These are phyloP conservation scores for Manacus vitellinus DNA, from an alignment of 2,113 vertebrate species.

Conservation along the genomic window DNA sequence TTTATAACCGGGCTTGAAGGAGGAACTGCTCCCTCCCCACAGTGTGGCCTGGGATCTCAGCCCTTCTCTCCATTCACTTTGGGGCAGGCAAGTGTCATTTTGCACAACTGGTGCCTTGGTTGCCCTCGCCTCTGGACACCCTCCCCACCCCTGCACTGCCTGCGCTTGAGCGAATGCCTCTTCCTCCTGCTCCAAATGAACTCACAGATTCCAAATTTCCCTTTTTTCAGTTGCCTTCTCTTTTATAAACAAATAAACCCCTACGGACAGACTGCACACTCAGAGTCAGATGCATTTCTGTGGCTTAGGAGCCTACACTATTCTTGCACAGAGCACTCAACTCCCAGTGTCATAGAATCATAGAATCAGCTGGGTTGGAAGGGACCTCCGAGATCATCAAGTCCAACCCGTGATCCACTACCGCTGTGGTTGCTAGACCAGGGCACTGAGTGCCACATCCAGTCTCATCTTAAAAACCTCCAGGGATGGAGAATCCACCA, in stretches of 20 bases:
- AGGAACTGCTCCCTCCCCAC: fast-evolving
- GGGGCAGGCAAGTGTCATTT: neutral
- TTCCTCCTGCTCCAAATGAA: neutral
- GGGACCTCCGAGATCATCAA: too few relatives aligned
- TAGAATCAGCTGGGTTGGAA: too few relatives aligned
- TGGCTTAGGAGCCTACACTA: neutral
- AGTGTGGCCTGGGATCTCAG: neutral
- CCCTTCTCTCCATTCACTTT: neutral
- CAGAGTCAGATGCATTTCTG: neutral
- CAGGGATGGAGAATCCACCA: too few relatives aligned
- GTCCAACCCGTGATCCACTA: too few relatives aligned
- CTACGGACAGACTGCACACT: neutral
- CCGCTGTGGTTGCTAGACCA: too few relatives aligned
- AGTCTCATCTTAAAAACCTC: too few relatives aligned
- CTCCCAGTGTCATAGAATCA: neutral
- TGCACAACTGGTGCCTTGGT: neutral
- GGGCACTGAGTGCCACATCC: too few relatives aligned
- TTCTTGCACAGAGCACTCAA: neutral
- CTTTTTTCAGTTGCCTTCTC: neutral
- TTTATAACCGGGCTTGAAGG: neutral
- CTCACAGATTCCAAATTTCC: neutral
- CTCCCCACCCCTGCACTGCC: neutral
- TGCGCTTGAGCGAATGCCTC: fast-evolving
- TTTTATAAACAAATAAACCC: neutral
- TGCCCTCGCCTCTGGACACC: fast-evolving